phyloP scores from a whole-genome alignment of 2,797 vertebrate species.

The Periophthalmus magnuspinnatus region DNA sequence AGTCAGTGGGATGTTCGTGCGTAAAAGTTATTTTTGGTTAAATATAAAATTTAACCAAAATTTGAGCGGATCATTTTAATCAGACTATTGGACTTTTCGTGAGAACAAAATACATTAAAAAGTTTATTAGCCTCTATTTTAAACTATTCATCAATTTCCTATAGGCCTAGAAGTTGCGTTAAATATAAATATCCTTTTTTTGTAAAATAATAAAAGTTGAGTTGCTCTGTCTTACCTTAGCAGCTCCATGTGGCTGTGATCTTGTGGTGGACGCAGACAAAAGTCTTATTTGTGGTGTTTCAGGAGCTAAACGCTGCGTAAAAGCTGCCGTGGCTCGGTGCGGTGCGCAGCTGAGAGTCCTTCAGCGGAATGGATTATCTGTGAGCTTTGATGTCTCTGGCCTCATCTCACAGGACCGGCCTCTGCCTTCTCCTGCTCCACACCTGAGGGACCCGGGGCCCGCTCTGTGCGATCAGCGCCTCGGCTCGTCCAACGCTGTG shows the following conservation, averaged over 20 bases:
- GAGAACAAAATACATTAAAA: background rate
- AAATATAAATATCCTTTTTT: background rate
- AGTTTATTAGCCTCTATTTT: background rate
- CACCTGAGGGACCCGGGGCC: slow-evolving; percentile 48
- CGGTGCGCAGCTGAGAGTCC: slow-evolving; percentile 38
- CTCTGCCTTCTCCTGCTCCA: slow-evolving; percentile 25
- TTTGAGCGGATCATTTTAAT: background rate
- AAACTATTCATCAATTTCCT: too few relatives aligned
- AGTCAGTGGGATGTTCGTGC: background rate
- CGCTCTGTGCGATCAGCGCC: slow-evolving; percentile 34
- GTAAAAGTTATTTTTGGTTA: slow-evolving; percentile 13
- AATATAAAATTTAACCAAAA: background rate
- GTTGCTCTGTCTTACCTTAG: slow-evolving; percentile 50
- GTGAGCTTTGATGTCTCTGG: slow-evolving; percentile 69
- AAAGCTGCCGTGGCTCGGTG: slow-evolving; percentile 24
- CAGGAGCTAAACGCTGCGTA: slow-evolving; percentile 37
- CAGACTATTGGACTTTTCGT: background rate
- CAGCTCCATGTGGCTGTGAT: slow-evolving; percentile 1
- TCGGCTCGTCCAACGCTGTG: slow-evolving; percentile 51
- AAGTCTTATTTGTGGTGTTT: slow-evolving; percentile 16
- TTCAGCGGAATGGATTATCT: slow-evolving; percentile 58
- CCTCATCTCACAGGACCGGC: slow-evolving; percentile 74
- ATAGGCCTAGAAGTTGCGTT: background rate
- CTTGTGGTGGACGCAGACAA: slow-evolving; percentile 8
- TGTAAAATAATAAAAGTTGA: background rate